Evolutionary conservation across 2,797 vertebrate species (phyloP), one percentile per base, ranked within the genome.

Genomic region (Apogon talboti): DNA sequence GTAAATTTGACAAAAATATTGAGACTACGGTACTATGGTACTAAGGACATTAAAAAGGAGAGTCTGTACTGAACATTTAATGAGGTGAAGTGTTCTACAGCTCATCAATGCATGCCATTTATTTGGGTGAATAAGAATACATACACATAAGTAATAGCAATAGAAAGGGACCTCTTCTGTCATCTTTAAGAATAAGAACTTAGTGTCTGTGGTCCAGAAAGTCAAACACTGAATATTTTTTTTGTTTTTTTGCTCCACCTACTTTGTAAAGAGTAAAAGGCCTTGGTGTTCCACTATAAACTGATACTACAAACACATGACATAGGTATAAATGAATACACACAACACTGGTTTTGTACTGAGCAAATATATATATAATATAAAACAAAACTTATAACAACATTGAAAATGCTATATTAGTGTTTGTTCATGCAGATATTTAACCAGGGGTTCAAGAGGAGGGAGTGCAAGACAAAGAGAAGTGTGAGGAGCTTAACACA

Each of bases 251-350:
- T 47, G 52, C 52, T 59, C 61, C 59, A 54, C 24, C 60, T 19
- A 59, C 59, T 67, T 37, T 55, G 35, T 66, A 60, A 77, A 45
- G 49, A 57, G 21, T 30, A 19, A 71, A 43, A 51, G 35, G 15
- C 28, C 66, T 56, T 64, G 3, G 37, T 48, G 53, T 49, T 42
- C 59, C 52, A 50, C n/a, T 66, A 33, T 18, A 53, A 58, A 73
- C 58, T 11, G 18, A 37, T 58, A 62, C 14, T 35, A 47, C 7
- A 65, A 43, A 62, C n/a, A 51, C 44, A 46, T 57, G 60, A 76
- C n/a, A 2, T 11, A 61, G 28, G 44, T 48, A 44, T 28, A 48
- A 65, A 56, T 47, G 13, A 59, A 35, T 8, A 18, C 28, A 53
- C 18, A 50, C 33, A 40, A 45, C 37, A 12, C 9, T 2, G 37